Evolutionary conservation across 2,797 vertebrate genomes (phyloP).

Genomic region (Gadopsis bispinosus): DNA sequence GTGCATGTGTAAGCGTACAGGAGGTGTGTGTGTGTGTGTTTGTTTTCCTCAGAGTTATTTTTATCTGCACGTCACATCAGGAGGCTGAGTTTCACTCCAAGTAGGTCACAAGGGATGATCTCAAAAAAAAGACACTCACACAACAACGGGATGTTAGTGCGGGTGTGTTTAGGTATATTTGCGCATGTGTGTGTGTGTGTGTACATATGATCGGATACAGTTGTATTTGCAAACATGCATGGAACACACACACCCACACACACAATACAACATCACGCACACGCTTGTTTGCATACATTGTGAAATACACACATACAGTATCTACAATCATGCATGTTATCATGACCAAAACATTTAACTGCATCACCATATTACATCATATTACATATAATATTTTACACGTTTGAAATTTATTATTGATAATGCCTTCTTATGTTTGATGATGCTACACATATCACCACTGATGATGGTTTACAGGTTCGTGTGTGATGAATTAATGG

Average conservation of each 20-base stretch:
- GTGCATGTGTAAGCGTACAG: slow-evolving; percentile 39
- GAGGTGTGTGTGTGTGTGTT: slow-evolving; percentile 22
- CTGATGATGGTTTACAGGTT: neutral
- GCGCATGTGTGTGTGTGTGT: neutral
- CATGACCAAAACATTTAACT: neutral
- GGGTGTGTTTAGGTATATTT: neutral
- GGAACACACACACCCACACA: neutral
- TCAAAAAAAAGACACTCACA: slow-evolving; percentile 48
- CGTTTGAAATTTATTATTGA: neutral
- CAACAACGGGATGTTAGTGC: neutral
- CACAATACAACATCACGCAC: neutral
- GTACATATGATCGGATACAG: slow-evolving; percentile 6
- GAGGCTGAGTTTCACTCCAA: slow-evolving; percentile 70
- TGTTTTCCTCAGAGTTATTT: slow-evolving; percentile 64
- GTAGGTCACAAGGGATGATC: slow-evolving; percentile 75
- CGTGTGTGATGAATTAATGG: slow-evolving; percentile 5
- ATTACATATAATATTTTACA: no score
- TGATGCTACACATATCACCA: neutral
- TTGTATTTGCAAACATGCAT: neutral
- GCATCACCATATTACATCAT: neutral
- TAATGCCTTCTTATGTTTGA: neutral
- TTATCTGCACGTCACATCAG: slow-evolving; percentile 61
- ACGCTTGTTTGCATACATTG: neutral
- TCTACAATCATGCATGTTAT: neutral
- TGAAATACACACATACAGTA: neutral